These are phyloP conservation scores for Mastacembelus armatus DNA, from an alignment of 2,797 vertebrate genomes.

Conservation along the genomic window DNA sequence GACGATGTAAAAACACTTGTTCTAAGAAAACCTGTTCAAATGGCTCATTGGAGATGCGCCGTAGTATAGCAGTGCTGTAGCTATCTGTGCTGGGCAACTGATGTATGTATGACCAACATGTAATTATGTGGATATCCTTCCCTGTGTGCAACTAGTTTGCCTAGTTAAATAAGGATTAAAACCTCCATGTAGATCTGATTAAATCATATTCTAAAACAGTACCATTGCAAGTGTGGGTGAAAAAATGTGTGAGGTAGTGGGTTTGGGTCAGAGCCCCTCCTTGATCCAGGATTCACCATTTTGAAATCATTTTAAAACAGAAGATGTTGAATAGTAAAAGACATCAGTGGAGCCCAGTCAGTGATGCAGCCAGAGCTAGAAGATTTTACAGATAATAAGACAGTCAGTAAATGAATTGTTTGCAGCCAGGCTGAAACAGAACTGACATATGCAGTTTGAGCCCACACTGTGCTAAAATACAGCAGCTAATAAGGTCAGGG, in stretches of 20 bases:
- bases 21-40: neutral
- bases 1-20: conserved; percentile 24
- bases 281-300: conserved; percentile 31
- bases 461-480: too few relatives aligned
- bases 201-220: conserved; percentile 46
- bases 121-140: neutral
- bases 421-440: too few relatives aligned
- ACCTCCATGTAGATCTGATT: conserved; percentile 41
- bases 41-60: neutral
- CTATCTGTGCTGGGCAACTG: neutral
- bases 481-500: too few relatives aligned
- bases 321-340: neutral
- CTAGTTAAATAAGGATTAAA: conserved; percentile 40
- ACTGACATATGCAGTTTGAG: too few relatives aligned
- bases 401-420: too few relatives aligned
- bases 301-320: conserved; percentile 28
- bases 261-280: conserved; percentile 17
- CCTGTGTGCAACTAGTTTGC: conserved; percentile 16
- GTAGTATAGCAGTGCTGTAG: neutral
- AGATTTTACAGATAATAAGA: too few relatives aligned
- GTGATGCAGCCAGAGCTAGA: too few relatives aligned
- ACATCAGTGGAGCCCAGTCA: neutral
- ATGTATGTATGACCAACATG: neutral
- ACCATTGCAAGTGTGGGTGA: conserved; percentile 38
- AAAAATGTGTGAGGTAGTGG: conserved; percentile 26